Evolutionary conservation across 2,797 vertebrate species (phyloP).

Genomic region (Enteromius treurensis): DNA sequence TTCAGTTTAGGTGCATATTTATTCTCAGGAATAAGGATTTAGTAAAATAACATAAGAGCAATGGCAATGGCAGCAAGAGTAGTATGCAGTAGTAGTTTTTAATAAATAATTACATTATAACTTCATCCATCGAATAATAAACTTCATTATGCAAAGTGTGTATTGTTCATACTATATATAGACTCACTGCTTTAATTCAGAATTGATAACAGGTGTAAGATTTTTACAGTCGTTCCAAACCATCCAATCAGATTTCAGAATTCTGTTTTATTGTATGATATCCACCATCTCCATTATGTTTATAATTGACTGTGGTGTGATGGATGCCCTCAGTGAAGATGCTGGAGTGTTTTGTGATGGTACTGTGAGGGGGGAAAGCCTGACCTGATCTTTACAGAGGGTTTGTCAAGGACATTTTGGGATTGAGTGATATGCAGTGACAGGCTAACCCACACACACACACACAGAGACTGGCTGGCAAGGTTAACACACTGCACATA

Average conservation of each 20-base stretch:
- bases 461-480: constrained; percentile 81
- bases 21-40: constrained; percentile 1
- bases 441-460: constrained; percentile 77
- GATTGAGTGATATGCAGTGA: constrained; percentile 81
- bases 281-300: neutral
- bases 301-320: neutral
- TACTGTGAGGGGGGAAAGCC: neutral
- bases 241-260: constrained; percentile 1
- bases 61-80: neutral
- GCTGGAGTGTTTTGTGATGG: constrained; percentile 2
- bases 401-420: constrained; percentile 86
- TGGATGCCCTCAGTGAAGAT: neutral
- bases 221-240: neutral
- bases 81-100: neutral
- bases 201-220: neutral
- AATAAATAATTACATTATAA: neutral
- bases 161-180: neutral
- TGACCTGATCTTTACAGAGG: constrained; percentile 29
- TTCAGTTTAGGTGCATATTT: neutral
- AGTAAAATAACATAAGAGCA: neutral
- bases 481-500: constrained; percentile 85
- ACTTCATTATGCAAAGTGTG: neutral
- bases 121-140: neutral
- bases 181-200: neutral
- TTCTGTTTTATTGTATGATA: neutral